phyloP scores from a whole-genome alignment of 2,888 invertebrate genomes.

The Melipona bicolor region DNA sequence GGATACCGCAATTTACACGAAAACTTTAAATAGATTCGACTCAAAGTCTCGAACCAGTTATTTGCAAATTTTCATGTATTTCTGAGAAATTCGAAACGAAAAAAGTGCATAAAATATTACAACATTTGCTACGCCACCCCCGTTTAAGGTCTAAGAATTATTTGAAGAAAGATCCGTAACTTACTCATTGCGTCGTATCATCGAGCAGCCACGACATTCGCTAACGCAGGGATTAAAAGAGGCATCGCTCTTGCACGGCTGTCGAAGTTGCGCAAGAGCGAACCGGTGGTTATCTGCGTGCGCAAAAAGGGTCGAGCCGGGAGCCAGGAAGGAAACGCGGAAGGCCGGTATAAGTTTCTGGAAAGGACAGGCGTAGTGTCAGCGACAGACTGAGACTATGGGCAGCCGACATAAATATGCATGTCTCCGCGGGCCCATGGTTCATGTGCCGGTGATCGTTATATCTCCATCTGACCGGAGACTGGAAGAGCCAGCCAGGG shows the following conservation, averaged over 20 bases:
- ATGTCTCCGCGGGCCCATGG: constrained; percentile 78
- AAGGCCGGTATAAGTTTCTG: constrained; percentile 19
- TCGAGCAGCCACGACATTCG: background rate
- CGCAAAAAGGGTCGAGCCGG: background rate
- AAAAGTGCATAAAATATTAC: too few relatives aligned
- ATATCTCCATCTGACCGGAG: constrained; percentile 83
- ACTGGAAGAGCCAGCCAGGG: constrained; percentile 65
- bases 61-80: too few relatives aligned
- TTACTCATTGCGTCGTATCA: too few relatives aligned
- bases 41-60: too few relatives aligned
- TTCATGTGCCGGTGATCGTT: constrained; percentile 82
- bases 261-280: background rate
- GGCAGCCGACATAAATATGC: constrained; percentile 78
- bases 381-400: constrained; percentile 65
- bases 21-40: too few relatives aligned
- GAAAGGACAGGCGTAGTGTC: constrained; percentile 56
- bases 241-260: too few relatives aligned
- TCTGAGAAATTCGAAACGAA: too few relatives aligned
- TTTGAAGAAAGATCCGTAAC: too few relatives aligned
- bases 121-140: too few relatives aligned
- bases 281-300: background rate
- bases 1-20: too few relatives aligned
- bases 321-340: background rate
- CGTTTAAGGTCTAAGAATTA: too few relatives aligned
- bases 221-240: background rate